These are phyloP conservation scores for Babylonia areolata DNA, from an alignment of 1,140 invertebrate genomes.

Conservation along the genomic window DNA sequence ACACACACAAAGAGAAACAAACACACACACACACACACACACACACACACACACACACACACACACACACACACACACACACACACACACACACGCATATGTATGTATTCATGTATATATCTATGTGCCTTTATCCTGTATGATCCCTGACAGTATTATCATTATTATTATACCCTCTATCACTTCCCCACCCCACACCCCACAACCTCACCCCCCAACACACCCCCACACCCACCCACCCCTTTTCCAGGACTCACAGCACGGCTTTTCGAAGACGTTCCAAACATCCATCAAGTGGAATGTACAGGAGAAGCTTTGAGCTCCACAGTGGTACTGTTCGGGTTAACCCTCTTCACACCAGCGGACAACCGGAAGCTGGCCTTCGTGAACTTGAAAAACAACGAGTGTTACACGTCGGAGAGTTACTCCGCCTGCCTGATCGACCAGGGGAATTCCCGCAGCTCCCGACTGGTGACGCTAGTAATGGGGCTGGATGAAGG, in stretches of 20 bases:
- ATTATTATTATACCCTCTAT: neutral
- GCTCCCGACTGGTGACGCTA: slow-evolving; percentile 15
- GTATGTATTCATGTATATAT: neutral
- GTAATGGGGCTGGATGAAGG: neutral
- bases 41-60: slow-evolving; percentile 8
- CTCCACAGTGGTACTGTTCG: neutral
- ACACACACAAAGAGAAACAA: neutral
- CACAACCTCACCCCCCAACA: too few relatives aligned
- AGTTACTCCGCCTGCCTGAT: slow-evolving; percentile 13
- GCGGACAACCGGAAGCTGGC: slow-evolving; percentile 7
- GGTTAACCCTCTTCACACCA: neutral
- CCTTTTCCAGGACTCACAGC: slow-evolving; percentile 2
- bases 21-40: neutral
- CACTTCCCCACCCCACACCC: too few relatives aligned
- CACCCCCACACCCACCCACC: too few relatives aligned
- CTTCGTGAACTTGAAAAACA: slow-evolving; percentile 25
- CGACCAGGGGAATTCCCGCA: neutral
- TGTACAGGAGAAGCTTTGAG: neutral
- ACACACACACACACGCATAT: too few relatives aligned
- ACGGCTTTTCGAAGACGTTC: neutral
- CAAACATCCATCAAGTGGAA: slow-evolving; percentile 17
- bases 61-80: neutral
- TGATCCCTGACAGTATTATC: neutral
- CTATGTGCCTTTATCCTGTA: neutral
- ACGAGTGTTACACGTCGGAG: slow-evolving; percentile 19